phyloP scores from a whole-genome alignment of 2,113 vertebrate genomes.

The Tamias sibiricus region DNA sequence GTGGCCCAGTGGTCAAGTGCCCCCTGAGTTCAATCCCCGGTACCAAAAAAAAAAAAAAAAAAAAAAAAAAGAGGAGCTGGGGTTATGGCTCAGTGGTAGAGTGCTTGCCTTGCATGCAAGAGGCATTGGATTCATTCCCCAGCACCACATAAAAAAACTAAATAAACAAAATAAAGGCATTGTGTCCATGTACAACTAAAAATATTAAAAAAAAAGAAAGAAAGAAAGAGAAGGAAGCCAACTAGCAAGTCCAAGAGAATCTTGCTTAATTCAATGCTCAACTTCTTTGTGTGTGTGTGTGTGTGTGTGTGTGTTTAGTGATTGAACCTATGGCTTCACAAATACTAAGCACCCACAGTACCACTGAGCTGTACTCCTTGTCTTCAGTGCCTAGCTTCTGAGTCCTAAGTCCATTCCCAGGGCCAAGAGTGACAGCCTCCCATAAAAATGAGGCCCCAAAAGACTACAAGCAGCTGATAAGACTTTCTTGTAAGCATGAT shows the following conservation, averaged over 20 bases:
- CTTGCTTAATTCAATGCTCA: neutral
- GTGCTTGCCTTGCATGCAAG: no score
- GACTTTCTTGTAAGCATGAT: neutral
- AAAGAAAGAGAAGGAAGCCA: neutral
- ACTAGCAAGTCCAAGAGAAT: neutral
- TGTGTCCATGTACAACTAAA: no score
- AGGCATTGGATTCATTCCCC: no score
- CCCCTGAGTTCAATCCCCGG: no score
- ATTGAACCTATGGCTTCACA: neutral
- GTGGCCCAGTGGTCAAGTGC: no score
- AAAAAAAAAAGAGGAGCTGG: no score
- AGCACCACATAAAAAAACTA: no score
- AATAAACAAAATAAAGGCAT: no score
- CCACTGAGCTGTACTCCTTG: neutral
- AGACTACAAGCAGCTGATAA: neutral
- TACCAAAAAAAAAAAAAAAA: no score
- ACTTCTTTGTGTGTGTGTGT: no score
- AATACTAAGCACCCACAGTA: neutral
- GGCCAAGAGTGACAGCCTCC: neutral
- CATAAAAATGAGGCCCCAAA: conserved; percentile 27
- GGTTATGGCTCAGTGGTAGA: no score
- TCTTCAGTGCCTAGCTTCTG: neutral
- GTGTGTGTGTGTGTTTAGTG: neutral
- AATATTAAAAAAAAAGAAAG: no score
- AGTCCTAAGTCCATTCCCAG: conserved; percentile 35